Evolutionary conservation across 2,113 vertebrate species (phyloP).

Genomic region (Equus quagga): DNA sequence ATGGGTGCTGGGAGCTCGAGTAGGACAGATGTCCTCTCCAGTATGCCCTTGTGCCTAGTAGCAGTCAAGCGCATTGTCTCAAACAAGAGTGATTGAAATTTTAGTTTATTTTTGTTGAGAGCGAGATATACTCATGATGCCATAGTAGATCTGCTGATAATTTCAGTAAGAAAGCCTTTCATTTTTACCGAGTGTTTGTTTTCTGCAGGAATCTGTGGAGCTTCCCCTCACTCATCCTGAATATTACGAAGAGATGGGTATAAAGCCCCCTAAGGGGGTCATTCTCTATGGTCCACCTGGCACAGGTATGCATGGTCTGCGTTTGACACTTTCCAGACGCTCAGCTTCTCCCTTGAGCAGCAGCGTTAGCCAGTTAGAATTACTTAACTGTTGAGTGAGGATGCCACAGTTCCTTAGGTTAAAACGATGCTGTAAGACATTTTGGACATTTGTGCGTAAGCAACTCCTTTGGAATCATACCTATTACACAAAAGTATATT

Average conservation of each 20-base stretch:
- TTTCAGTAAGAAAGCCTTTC: not conserved
- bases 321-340: not conserved
- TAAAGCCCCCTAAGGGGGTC: constrained; percentile 98
- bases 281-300: constrained; percentile 98
- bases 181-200: constrained; percentile 25
- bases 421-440: not conserved
- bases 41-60: not conserved
- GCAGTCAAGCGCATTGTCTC: not conserved
- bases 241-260: constrained; percentile 99
- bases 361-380: not conserved
- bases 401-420: not conserved
- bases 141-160: not conserved
- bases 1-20: accelerated
- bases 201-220: constrained; percentile 96
- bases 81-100: not conserved
- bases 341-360: not conserved
- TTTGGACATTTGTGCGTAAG: not conserved
- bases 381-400: not conserved
- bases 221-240: constrained; percentile 98
- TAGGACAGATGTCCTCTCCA: not conserved
- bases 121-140: not conserved
- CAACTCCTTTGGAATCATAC: not conserved
- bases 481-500: not conserved
- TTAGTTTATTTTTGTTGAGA: not conserved
- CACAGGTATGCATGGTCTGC: constrained; percentile 92